phyloP scores from a whole-genome alignment of 1,140 invertebrate genomes.

The Drosophila tsacasi region DNA sequence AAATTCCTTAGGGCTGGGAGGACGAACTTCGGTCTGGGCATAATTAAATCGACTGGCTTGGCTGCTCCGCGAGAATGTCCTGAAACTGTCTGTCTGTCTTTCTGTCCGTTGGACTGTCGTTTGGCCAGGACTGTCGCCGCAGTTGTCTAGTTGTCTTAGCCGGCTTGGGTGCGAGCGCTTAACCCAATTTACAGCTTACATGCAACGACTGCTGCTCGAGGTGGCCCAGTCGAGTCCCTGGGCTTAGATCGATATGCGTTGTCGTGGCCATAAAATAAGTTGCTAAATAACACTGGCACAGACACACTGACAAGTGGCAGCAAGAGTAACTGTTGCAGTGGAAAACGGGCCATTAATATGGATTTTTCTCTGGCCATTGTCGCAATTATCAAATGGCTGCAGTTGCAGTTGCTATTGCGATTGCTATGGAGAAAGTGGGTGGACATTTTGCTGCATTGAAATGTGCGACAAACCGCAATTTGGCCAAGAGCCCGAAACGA shows the following conservation, averaged over 20 bases:
- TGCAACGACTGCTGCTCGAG: conserved; percentile 39
- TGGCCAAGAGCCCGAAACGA: conserved; percentile 63
- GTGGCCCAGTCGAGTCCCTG: conserved; percentile 29
- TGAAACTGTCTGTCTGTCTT: conserved; percentile 36
- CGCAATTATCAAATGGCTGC: conserved; percentile 71
- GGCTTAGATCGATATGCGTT: conserved; percentile 66
- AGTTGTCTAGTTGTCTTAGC: conserved; percentile 37
- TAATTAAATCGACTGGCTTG: conserved; percentile 67
- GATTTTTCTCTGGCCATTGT: conserved; percentile 55
- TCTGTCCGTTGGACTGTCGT: background rate
- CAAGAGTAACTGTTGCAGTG: conserved; percentile 37
- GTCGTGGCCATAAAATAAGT: conserved; percentile 67
- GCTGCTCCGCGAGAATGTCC: conserved; percentile 37
- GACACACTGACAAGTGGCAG: conserved; percentile 6
- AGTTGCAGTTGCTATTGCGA: conserved; percentile 38
- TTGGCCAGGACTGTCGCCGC: conserved; percentile 32
- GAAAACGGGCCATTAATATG: conserved; percentile 58
- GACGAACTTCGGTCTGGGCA: conserved; percentile 46
- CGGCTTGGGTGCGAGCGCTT: conserved; percentile 38
- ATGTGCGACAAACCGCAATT: conserved; percentile 69
- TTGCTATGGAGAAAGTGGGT: conserved; percentile 37
- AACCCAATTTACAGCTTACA: conserved; percentile 71
- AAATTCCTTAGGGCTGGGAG: conserved; percentile 26
- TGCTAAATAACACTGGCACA: conserved; percentile 11
- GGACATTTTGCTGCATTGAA: conserved; percentile 69